phyloP scores from a whole-genome alignment of 37 sponge, comb jelly and placozoan genomes.

The Ianthella basta region DNA sequence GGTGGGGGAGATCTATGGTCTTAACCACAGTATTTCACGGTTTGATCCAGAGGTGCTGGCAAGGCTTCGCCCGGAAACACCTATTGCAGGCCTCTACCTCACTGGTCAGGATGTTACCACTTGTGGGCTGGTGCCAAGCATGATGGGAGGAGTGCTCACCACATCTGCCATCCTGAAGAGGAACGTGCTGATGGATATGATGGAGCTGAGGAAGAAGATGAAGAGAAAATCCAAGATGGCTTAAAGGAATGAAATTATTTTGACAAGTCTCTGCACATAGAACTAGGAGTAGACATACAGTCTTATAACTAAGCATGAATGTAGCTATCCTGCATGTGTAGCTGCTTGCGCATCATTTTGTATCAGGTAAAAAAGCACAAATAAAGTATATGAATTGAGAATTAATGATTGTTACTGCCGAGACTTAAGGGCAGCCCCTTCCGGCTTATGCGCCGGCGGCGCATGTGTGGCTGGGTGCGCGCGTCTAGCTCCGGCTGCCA shows the following conservation, averaged over 20 bases:
- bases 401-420: too few relatives aligned
- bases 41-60: slow-evolving; percentile 62
- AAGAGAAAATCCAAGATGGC: slow-evolving; percentile 30
- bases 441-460: too few relatives aligned
- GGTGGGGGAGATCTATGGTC: slow-evolving; percentile 88
- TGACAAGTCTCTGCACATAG: too few relatives aligned
- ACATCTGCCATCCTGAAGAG: slow-evolving; percentile 78
- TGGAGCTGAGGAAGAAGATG: slow-evolving; percentile 33
- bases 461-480: too few relatives aligned
- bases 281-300: too few relatives aligned
- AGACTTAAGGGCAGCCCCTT: too few relatives aligned
- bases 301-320: too few relatives aligned
- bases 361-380: too few relatives aligned
- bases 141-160: slow-evolving; percentile 77
- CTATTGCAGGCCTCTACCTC: slow-evolving; percentile 78
- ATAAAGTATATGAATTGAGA: too few relatives aligned
- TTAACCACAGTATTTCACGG: slow-evolving; percentile 73
- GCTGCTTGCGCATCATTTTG: too few relatives aligned
- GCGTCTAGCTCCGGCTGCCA: too few relatives aligned
- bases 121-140: slow-evolving; percentile 84
- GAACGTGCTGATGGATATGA: slow-evolving; percentile 74
- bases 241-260: neutral
- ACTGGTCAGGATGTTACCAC: slow-evolving; percentile 87
- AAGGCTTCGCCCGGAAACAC: slow-evolving; percentile 70
- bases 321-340: too few relatives aligned